These are phyloP conservation scores for Xenopus petersii DNA, from an alignment of 2,797 vertebrate species.

Conservation along the genomic window DNA sequence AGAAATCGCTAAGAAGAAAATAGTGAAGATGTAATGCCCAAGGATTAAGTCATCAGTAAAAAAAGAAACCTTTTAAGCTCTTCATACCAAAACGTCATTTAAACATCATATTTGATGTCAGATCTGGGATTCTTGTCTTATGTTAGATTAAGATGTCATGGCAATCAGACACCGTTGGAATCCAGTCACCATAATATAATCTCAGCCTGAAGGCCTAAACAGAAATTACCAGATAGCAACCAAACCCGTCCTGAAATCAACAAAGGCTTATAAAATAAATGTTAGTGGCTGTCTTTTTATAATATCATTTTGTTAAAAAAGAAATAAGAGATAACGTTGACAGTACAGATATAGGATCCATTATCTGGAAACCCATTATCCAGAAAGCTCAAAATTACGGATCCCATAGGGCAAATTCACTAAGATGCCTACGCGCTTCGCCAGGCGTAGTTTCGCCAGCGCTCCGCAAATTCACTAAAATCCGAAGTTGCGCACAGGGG, in stretches of 20 bases:
- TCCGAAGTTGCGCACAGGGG: too few relatives aligned
- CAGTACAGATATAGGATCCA: too few relatives aligned
- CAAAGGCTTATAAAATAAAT: constrained; percentile 6
- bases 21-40: not conserved
- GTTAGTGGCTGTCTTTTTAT: too few relatives aligned
- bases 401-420: too few relatives aligned
- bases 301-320: too few relatives aligned
- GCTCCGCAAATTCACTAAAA: too few relatives aligned
- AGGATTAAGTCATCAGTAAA: constrained; percentile 11
- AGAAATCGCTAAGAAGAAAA: not conserved
- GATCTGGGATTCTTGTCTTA: constrained; percentile 26
- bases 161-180: constrained; percentile 41
- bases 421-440: too few relatives aligned
- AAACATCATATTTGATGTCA: constrained; percentile 30
- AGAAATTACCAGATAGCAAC: constrained; percentile 31
- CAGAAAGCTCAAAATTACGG: too few relatives aligned
- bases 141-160: constrained; percentile 33
- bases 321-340: too few relatives aligned
- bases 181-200: constrained; percentile 38
- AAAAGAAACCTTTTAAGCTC: constrained; percentile 13
- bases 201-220: constrained; percentile 26
- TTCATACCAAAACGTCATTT: constrained; percentile 28
- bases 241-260: constrained; percentile 13
- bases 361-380: too few relatives aligned
- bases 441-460: too few relatives aligned